Conservation (phyloP, 2,113 vertebrate genomes). For the Oryzias woworae region DNA sequence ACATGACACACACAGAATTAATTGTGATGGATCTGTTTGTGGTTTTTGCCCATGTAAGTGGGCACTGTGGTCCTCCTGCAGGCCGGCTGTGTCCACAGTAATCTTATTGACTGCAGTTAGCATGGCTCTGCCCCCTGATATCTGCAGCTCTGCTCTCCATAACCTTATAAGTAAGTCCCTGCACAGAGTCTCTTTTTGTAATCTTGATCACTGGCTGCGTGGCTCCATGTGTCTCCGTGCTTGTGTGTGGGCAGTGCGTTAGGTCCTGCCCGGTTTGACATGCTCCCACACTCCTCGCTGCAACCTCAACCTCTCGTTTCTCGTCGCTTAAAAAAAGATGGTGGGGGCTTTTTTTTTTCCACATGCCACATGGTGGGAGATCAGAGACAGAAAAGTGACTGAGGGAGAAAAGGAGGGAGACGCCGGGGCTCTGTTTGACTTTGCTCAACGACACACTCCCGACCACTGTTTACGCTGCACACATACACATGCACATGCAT, state of each 20-base stretch:
- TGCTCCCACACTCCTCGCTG: conserved; percentile 36
- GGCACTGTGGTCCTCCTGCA: conserved; percentile 27
- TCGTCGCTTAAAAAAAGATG: conserved; percentile 13
- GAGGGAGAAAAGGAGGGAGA: conserved; percentile 41
- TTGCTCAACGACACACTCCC: conserved; percentile 43
- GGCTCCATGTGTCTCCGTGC: conserved; percentile 41
- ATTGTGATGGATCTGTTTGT: conserved; percentile 38
- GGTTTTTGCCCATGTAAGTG: conserved; percentile 33
- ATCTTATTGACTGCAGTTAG: conserved; percentile 70
- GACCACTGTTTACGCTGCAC: conserved; percentile 49
- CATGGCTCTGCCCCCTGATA: conserved; percentile 58
- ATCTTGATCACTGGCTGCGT: conserved; percentile 70
- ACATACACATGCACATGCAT: conserved; percentile 31
- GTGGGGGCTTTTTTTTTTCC: conserved; percentile 59
- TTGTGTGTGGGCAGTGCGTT: conserved; percentile 51
- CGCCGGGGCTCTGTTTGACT: conserved; percentile 58
- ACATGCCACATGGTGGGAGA: conserved; percentile 75
- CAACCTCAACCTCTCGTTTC: conserved; percentile 52
- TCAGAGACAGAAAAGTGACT: conserved; percentile 68
- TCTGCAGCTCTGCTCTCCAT: conserved; percentile 68
- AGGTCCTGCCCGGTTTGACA: conserved; percentile 58
- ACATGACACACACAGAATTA: conserved; percentile 24
- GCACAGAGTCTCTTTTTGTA: conserved; percentile 69
- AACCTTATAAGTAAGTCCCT: conserved; percentile 77
- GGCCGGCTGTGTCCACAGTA: conserved; percentile 56